phyloP scores from a whole-genome alignment of 37 sponge, comb jelly and placozoan genomes.

The Beroe ovata region DNA sequence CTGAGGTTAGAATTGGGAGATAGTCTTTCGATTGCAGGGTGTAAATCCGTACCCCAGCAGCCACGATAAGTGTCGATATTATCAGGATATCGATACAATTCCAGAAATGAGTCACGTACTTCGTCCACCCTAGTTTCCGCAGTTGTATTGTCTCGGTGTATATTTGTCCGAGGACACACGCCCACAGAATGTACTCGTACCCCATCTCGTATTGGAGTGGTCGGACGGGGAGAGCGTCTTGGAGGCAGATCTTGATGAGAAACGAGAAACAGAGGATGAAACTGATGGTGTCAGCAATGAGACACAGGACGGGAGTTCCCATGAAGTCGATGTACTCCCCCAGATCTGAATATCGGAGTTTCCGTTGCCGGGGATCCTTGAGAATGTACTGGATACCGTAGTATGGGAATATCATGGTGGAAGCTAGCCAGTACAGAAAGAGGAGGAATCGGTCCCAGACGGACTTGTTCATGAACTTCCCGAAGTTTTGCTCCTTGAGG shows the following conservation, averaged over 20 bases:
- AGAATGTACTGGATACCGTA: conserved; percentile 44
- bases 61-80: not conserved
- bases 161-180: conserved; percentile 43
- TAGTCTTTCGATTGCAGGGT: not conserved
- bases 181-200: conserved; percentile 63
- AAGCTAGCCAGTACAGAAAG: conserved; percentile 29
- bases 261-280: conserved; percentile 55
- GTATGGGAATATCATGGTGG: conserved; percentile 29
- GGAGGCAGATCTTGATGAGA: conserved; percentile 3
- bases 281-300: conserved; percentile 58
- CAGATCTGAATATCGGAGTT: conserved; percentile 29
- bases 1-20: not conserved
- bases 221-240: not conserved
- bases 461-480: conserved; percentile 64
- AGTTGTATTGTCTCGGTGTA: conserved; percentile 44
- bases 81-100: conserved; percentile 27
- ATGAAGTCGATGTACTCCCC: conserved; percentile 65
- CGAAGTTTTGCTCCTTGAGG: conserved; percentile 64
- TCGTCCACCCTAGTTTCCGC: conserved; percentile 61
- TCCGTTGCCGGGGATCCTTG: conserved; percentile 16
- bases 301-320: conserved; percentile 53
- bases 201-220: conserved; percentile 29
- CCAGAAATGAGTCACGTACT: conserved; percentile 54
- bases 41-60: conserved; percentile 19
- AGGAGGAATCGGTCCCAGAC: conserved; percentile 33